phyloP scores from a whole-genome alignment of 2,797 vertebrate genomes.

The Heteromormyrus szaboi region DNA sequence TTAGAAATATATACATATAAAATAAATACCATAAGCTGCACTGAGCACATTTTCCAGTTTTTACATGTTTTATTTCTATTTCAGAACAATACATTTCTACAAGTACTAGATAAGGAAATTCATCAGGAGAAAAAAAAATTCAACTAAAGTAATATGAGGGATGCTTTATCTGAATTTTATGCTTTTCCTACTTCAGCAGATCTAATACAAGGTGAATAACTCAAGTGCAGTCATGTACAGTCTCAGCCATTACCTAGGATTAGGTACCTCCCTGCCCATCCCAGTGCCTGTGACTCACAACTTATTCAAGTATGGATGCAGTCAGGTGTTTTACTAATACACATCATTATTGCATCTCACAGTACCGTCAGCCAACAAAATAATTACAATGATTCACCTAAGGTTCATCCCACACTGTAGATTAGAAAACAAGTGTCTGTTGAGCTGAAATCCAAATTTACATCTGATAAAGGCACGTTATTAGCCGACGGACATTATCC shows the following conservation, averaged over 20 bases:
- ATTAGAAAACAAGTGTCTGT: neutral
- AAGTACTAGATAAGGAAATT: neutral
- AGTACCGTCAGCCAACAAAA: neutral
- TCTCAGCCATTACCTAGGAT: neutral
- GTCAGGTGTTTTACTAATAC: neutral
- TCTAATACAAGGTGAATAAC: neutral
- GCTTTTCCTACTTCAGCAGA: neutral
- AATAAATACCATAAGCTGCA: neutral
- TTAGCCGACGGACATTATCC: neutral
- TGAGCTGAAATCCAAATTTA: neutral
- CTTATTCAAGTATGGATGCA: constrained; percentile 7
- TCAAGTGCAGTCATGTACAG: neutral
- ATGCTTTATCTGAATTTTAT: neutral
- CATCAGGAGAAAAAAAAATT: neutral
- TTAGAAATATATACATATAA: neutral
- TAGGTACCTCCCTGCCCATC: constrained; percentile 4
- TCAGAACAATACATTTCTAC: neutral
- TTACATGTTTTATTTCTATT: neutral
- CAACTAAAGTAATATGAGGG: neutral
- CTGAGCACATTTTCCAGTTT: neutral
- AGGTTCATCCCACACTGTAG: neutral
- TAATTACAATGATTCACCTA: neutral
- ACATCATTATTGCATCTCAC: neutral
- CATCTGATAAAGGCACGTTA: neutral
- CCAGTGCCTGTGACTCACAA: neutral